Evolutionary conservation across 2,113 vertebrate genomes (phyloP), one percentile per base, ranked within the genome.

Genomic region (Oreochromis aureus): DNA sequence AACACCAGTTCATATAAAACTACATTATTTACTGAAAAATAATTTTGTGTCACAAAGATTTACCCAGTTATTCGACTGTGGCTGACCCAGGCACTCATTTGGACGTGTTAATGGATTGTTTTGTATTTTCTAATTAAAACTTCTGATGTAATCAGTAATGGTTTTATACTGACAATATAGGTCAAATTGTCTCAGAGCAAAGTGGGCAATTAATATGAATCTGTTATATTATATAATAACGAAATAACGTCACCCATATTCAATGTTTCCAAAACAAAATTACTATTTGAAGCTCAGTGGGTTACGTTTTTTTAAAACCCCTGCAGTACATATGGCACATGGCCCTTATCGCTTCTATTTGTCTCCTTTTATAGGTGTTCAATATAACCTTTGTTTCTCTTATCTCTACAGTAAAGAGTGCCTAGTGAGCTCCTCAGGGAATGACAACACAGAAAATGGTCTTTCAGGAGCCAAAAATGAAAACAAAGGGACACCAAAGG

Each of bases 371-470:
- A 16, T 10, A 3, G 3, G 51, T 76, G 15, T 51, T 46, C 44
- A 16, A 71, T 19, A 59, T 89, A 54, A 55, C n/a, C 71, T 83
- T 48, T 89, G 5, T 81, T 82, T 84, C 11, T 84, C 54, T 93
- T 11, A 85, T 59, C 51, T 59, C 30, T 90, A 83, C 93, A 98
- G 98, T 96, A 99, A 99, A 95, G 98, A 99, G 86, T 99, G 98
- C 90, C 98, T 99, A 6, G 98, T 99, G 94, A 99, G 97, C 89
- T 98, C 98, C 27, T 98, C 98, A 7, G 98, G 97, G 86, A 98
- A 98, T 0, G 98, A 99, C 96, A 99, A 99, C 94, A 99, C 98
- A 2, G 98, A 99, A 95, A 99, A 99, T 1, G 98, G 98, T 89
- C 90, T 98, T 93, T 96, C 97, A 0, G 98, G 97, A 93, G 98